A percentile compares a stretch with the other conserved stretches of the same genome.
These are phyloP conservation scores for Drosophila sulfurigaster DNA, from an alignment of 1,140 invertebrate genomes.

Conservation along the genomic window DNA sequence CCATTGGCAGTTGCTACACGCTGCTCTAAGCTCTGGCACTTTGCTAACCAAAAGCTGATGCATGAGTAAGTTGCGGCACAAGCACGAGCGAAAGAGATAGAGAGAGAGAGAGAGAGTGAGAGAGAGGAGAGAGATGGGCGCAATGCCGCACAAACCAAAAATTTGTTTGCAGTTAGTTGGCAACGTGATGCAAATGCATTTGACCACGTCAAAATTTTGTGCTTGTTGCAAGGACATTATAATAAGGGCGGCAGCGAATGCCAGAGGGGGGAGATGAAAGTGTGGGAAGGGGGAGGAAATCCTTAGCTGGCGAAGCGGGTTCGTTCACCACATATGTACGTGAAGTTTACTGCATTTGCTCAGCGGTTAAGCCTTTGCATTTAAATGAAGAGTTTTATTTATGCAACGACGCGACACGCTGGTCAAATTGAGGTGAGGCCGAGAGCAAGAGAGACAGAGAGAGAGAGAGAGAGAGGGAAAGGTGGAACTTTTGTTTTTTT, in stretches of 20 bases:
- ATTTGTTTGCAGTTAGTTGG: constrained; percentile 63
- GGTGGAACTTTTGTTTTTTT: too few relatives aligned
- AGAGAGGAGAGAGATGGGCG: neutral
- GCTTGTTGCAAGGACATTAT: constrained; percentile 33
- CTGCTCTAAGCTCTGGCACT: constrained; percentile 16
- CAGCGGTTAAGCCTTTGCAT: constrained; percentile 62
- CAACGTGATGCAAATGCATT: constrained; percentile 67
- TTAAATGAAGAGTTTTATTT: constrained; percentile 67
- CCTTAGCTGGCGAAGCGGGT: constrained; percentile 13
- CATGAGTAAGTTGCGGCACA: constrained; percentile 16
- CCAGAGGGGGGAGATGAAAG: neutral
- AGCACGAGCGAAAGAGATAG: neutral
- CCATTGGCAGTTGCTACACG: constrained; percentile 11
- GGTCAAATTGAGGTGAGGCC: neutral
- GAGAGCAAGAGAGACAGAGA: neutral
- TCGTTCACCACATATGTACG: constrained; percentile 41
- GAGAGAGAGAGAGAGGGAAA: neutral
- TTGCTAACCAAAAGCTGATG: constrained; percentile 35
- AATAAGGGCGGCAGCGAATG: neutral
- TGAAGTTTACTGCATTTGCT: constrained; percentile 57
- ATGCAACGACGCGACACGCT: constrained; percentile 41
- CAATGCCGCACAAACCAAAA: constrained; percentile 52
- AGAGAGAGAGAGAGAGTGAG: neutral
- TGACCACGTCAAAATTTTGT: constrained; percentile 63
- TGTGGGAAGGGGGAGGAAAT: neutral